A percentile compares a stretch with the other conserved stretches of the same genome.
These are phyloP conservation scores for Clarias batrachus DNA, from an alignment of 2,113 vertebrate species.

Conservation along the genomic window DNA sequence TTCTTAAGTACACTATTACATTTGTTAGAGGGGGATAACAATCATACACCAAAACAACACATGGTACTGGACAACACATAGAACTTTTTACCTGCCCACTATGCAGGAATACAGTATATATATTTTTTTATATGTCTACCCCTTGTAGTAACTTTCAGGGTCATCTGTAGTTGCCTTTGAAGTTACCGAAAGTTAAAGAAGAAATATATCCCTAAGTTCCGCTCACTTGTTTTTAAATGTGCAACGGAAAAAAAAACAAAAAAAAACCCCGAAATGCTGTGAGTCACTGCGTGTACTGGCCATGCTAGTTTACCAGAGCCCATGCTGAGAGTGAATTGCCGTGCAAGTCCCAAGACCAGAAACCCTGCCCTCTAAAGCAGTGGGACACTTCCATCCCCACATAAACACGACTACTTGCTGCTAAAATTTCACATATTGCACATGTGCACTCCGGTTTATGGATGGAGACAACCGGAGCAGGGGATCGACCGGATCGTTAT, in stretches of 20 bases:
- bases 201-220: neutral
- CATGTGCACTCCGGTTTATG: neutral
- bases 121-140: neutral
- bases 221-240: neutral
- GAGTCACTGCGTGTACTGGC: conserved; percentile 43
- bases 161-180: neutral
- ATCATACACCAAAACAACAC: neutral
- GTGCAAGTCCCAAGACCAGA: conserved; percentile 59
- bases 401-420: neutral
- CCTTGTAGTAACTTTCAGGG: neutral
- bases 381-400: conserved; percentile 55
- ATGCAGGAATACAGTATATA: too few species aligned
- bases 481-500: neutral
- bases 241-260: neutral
- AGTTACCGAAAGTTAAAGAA: neutral
- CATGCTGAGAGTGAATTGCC: conserved; percentile 68
- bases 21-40: neutral
- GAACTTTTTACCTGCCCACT: too few species aligned
- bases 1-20: neutral
- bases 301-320: conserved; percentile 35
- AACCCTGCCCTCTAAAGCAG: conserved; percentile 65
- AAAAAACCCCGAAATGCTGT: neutral
- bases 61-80: neutral
- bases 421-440: neutral
- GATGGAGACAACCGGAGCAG: neutral